A percentile compares a stretch with the other conserved stretches of the same genome.
These are phyloP conservation scores for Phalloptychus januarius DNA, from an alignment of 2,797 vertebrate genomes.

Conservation along the genomic window DNA sequence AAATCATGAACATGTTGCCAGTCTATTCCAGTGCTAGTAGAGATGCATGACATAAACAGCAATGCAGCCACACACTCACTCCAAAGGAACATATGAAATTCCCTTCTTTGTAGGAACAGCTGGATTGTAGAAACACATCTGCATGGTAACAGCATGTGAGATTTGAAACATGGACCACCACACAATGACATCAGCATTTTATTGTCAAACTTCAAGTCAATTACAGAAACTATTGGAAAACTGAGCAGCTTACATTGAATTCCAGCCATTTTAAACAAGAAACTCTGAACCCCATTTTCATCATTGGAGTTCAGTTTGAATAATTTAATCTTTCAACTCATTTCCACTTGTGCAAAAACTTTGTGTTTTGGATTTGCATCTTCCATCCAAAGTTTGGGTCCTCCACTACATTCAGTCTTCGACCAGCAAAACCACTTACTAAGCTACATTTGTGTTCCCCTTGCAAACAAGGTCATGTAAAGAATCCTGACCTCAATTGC, in stretches of 20 bases:
- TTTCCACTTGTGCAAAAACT: background rate
- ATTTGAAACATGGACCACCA: background rate
- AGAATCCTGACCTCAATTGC: slow-evolving; percentile 54
- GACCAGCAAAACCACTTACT: slow-evolving; percentile 36
- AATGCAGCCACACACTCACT: background rate
- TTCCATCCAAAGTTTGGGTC: background rate
- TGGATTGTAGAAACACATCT: background rate
- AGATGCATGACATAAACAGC: background rate
- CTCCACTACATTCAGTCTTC: slow-evolving; percentile 7
- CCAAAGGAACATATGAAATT: background rate
- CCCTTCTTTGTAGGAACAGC: background rate
- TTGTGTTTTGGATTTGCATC: background rate
- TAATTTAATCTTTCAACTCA: background rate
- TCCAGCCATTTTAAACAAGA: background rate
- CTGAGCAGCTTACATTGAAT: background rate
- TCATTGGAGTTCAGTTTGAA: background rate
- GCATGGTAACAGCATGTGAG: background rate
- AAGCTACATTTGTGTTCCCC: slow-evolving; percentile 51
- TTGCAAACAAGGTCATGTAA: slow-evolving; percentile 56
- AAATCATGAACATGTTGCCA: background rate
- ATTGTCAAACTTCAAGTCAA: background rate
- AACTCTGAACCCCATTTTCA: background rate
- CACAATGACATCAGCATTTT: background rate
- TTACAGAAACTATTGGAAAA: background rate
- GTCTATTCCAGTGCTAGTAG: background rate